Evolutionary conservation across 2,888 invertebrate genomes (phyloP).

Genomic region (Drosophila infuscata): DNA sequence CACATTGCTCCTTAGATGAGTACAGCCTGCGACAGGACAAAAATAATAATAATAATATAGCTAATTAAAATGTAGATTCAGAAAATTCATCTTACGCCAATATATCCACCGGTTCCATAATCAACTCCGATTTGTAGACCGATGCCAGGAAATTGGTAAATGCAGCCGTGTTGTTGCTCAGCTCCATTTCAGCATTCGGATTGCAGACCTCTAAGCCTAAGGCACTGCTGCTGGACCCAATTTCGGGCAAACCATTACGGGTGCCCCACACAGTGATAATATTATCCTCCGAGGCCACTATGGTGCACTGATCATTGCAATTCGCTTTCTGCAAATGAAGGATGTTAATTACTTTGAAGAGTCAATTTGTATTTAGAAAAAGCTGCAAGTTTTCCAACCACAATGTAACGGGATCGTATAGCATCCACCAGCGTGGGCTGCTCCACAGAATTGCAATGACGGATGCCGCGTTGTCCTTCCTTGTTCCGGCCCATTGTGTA

Average conservation of each 20-base stretch:
- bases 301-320: slow-evolving; percentile 88
- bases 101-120: slow-evolving; percentile 86
- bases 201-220: slow-evolving; percentile 62
- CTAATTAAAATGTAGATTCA: background rate
- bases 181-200: slow-evolving; percentile 70
- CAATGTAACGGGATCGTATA: slow-evolving; percentile 82
- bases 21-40: slow-evolving; percentile 84
- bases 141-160: slow-evolving; percentile 85
- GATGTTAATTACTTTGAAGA: background rate
- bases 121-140: slow-evolving; percentile 85
- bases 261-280: slow-evolving; percentile 90
- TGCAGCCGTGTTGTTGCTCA: slow-evolving; percentile 84
- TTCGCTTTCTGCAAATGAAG: slow-evolving; percentile 86
- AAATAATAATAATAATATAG: background rate
- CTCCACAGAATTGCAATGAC: slow-evolving; percentile 79
- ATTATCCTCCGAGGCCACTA: slow-evolving; percentile 88
- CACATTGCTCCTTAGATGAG: slow-evolving; percentile 86
- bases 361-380: background rate
- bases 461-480: slow-evolving; percentile 88
- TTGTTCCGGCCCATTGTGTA: slow-evolving; percentile 88
- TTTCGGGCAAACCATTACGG: slow-evolving; percentile 84
- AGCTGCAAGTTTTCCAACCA: slow-evolving; percentile 57
- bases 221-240: slow-evolving; percentile 57
- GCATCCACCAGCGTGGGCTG: slow-evolving; percentile 81
- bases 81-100: slow-evolving; percentile 85